Conservation (phyloP, 2,888 invertebrate species). For the Mesorhabditis belari region DNA sequence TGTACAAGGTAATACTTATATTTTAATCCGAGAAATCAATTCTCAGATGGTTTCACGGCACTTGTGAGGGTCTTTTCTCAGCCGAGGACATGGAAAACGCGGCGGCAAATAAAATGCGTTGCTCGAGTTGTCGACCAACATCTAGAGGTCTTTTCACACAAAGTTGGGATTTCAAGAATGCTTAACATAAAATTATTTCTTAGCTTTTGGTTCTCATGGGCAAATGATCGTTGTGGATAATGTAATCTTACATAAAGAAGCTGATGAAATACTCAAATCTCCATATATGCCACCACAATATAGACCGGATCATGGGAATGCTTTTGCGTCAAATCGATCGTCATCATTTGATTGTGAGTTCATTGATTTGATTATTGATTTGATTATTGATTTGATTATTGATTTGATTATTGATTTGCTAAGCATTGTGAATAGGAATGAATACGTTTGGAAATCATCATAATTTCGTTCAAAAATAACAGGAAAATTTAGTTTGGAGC, state of each 20-base stretch:
- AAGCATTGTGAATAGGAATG: too few relatives aligned
- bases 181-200: neutral
- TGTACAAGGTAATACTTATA: constrained; percentile 67
- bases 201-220: neutral
- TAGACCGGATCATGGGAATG: constrained; percentile 8
- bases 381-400: too few relatives aligned
- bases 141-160: too few relatives aligned
- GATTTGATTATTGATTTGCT: too few relatives aligned
- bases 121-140: constrained; percentile 76
- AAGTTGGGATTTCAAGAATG: too few relatives aligned
- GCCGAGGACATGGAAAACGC: constrained; percentile 87
- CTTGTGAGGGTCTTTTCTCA: constrained; percentile 78
- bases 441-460: too few relatives aligned
- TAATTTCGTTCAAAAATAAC: too few relatives aligned
- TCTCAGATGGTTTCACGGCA: constrained; percentile 78
- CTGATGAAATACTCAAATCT: constrained; percentile 32
- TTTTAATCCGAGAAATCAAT: too few relatives aligned
- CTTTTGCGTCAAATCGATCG: neutral
- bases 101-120: constrained; percentile 82
- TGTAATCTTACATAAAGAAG: constrained; percentile 24
- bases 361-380: too few relatives aligned
- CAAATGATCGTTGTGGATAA: constrained; percentile 25
- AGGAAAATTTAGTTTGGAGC: constrained; percentile 1
- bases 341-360: neutral
- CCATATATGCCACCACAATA: constrained; percentile 24